phyloP scores from a whole-genome alignment of 2,888 invertebrate genomes.

The Pheosia gnoma region DNA sequence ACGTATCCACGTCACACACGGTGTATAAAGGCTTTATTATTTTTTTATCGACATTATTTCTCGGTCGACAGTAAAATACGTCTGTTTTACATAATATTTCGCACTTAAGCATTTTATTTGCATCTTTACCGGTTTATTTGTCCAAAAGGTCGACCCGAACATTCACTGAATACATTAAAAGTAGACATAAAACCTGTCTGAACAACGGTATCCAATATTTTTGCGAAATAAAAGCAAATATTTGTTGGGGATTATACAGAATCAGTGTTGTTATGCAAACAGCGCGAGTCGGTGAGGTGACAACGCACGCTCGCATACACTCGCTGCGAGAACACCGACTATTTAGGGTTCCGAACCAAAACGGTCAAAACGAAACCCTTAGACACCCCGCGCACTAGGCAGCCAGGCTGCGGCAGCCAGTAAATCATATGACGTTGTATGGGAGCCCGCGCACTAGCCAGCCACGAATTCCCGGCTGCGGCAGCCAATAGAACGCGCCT shows the following conservation, averaged over 20 bases:
- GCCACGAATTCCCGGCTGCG: too few relatives aligned
- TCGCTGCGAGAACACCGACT: conserved; percentile 4
- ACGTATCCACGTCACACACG: too few relatives aligned
- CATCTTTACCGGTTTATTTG: conserved; percentile 3
- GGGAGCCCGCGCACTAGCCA: too few relatives aligned
- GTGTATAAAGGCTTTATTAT: too few relatives aligned
- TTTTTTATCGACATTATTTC: background rate
- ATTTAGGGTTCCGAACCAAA: too few relatives aligned
- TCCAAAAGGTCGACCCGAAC: conserved; percentile 2
- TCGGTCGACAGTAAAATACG: background rate
- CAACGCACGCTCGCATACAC: conserved; percentile 23
- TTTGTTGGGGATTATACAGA: conserved; percentile 58
- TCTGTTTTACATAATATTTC: background rate
- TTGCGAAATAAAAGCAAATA: conserved; percentile 53
- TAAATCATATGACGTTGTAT: too few relatives aligned
- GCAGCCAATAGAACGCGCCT: too few relatives aligned
- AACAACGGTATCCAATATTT: conserved; percentile 39
- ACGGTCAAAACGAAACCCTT: too few relatives aligned
- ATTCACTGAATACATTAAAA: conserved; percentile 5
- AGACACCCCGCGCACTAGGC: too few relatives aligned
- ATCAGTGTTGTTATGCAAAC: conserved; percentile 49
- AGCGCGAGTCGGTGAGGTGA: conserved; percentile 31
- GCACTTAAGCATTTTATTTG: background rate
- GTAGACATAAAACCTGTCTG: conserved; percentile 25
- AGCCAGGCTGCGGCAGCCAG: too few relatives aligned